phyloP scores from a whole-genome alignment of 2,113 vertebrate species.

The Syngnathus typhle region DNA sequence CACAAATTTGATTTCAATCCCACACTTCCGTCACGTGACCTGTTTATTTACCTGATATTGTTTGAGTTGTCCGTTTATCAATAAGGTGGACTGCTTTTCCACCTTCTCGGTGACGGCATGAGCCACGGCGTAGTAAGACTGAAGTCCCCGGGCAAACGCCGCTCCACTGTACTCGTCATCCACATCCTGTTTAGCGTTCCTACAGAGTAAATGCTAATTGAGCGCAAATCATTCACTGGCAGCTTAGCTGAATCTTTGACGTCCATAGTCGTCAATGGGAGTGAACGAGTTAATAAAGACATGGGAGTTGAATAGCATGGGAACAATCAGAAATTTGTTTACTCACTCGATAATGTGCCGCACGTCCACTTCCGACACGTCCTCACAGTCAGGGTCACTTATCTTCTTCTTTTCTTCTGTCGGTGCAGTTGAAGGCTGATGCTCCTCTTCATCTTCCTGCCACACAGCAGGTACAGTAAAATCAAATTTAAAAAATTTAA shows the following conservation, averaged over 20 bases:
- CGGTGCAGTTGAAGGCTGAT: constrained; percentile 60
- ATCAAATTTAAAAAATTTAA: background rate
- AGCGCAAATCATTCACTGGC: too few relatives aligned
- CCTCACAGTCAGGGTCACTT: constrained; percentile 85
- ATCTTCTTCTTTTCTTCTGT: constrained; percentile 89
- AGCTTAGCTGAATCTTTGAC: background rate
- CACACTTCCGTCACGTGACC: too few relatives aligned
- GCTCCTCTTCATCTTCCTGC: constrained; percentile 86
- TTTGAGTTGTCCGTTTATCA: constrained; percentile 93
- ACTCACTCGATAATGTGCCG: constrained; percentile 91
- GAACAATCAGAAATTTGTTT: background rate
- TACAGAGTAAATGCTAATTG: constrained; percentile 33
- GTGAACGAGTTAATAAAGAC: too few relatives aligned
- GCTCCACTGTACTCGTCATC: constrained; percentile 88
- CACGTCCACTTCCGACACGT: constrained; percentile 87
- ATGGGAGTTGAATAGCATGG: background rate
- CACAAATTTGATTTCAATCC: too few relatives aligned
- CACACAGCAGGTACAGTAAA: background rate
- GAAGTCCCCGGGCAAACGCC: constrained; percentile 77
- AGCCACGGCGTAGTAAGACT: constrained; percentile 95
- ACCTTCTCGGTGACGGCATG: constrained; percentile 91
- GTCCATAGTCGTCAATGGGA: background rate
- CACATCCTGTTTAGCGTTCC: constrained; percentile 91
- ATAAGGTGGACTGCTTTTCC: constrained; percentile 86
- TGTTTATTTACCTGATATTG: constrained; percentile 80